Evolutionary conservation across 2,888 invertebrate genomes (phyloP).

Genomic region (Lissonota sp.): DNA sequence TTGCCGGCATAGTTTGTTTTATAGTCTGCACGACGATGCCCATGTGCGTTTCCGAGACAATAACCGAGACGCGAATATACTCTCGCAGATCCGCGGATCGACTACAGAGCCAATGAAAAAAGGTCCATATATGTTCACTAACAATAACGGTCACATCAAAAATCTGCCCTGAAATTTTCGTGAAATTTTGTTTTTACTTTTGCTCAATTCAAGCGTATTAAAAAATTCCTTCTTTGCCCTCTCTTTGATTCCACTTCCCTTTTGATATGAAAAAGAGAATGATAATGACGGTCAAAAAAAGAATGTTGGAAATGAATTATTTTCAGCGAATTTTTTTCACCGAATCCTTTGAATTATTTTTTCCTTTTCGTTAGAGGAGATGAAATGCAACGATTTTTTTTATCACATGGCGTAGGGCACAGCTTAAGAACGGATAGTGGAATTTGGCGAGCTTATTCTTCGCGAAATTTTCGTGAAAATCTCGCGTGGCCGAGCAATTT

Average conservation of each 20-base stretch:
- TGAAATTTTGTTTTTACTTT: too few species aligned
- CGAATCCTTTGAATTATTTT: neutral
- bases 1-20: slow-evolving; percentile 35
- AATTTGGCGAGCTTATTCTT: slow-evolving; percentile 41
- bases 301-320: neutral
- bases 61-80: slow-evolving; percentile 13
- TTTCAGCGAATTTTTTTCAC: neutral
- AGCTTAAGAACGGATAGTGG: neutral
- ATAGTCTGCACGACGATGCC: slow-evolving; percentile 10
- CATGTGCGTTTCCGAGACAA: neutral
- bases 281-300: too few species aligned
- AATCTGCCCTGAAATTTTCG: too few species aligned
- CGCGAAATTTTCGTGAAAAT: slow-evolving; percentile 34
- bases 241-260: too few species aligned
- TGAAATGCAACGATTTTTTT: slow-evolving; percentile 6
- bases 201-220: too few species aligned
- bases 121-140: too few species aligned
- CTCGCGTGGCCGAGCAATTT: slow-evolving; percentile 39
- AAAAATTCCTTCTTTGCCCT: too few species aligned
- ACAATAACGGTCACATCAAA: too few species aligned
- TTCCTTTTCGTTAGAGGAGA: neutral
- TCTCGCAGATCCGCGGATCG: slow-evolving; percentile 16
- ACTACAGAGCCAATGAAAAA: neutral
- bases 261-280: too few species aligned
- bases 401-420: slow-evolving; percentile 3